A percentile compares a stretch with the other conserved stretches of the same genome.
Conservation (phyloP, 2,797 vertebrate species). For the Cynopterus sphinx region DNA sequence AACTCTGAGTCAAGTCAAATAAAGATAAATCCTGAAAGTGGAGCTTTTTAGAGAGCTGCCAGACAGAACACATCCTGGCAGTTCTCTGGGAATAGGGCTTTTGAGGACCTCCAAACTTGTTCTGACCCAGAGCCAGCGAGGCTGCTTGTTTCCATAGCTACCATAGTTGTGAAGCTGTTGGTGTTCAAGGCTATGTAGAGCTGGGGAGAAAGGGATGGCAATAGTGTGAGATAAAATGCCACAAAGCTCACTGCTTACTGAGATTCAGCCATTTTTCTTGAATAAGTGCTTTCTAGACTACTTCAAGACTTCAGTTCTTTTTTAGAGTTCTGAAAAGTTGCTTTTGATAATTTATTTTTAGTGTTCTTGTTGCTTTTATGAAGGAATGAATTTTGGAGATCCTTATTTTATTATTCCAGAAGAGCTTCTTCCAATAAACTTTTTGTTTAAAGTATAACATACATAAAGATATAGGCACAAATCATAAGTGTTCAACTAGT, state of each 20-base stretch:
- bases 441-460: not conserved
- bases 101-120: not conserved
- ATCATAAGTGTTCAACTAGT: not conserved
- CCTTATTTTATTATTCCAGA: conserved; percentile 9
- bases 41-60: not conserved
- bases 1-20: not conserved
- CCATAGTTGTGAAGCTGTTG: not conserved
- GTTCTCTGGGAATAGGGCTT: not conserved
- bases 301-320: not conserved
- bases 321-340: not conserved
- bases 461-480: not conserved
- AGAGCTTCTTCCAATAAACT: not conserved
- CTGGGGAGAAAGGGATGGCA: not conserved
- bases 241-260: not conserved
- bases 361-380: not conserved
- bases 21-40: not conserved
- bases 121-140: not conserved
- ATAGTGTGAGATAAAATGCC: not conserved
- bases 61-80: not conserved
- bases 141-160: not conserved
- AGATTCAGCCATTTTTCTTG: not conserved
- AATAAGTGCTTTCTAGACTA: not conserved
- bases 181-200: not conserved
- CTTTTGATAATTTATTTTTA: not conserved
- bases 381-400: not conserved